Evolutionary conservation across 2,888 invertebrate species (phyloP), one percentile per base, ranked within the genome.

Genomic region (Catocala sponsa): DNA sequence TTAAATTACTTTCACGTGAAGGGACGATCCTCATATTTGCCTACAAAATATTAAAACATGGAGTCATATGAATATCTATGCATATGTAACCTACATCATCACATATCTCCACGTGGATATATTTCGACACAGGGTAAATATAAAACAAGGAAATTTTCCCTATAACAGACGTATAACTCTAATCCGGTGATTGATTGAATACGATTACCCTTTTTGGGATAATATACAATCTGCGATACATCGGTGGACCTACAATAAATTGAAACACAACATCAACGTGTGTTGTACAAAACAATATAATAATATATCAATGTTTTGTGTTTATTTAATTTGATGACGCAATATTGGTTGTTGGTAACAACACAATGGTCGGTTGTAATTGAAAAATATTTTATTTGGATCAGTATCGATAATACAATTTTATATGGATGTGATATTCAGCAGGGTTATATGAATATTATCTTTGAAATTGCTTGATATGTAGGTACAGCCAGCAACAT

Each of bases 221-320:
- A 57, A 70, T 64, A 65, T 62, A 68, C 55, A 59, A 66, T 47
- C 41, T 49, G 54, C 38, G 55, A 70, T 50, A 55, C 52, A 62
- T 68, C 60, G 35, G 7, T 38, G 54, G 4, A 10, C 0, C 9
- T 49, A 58, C 50, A 60, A 51, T 58, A 53, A 73, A 80, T 78
- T 74, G 73, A 76, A 81, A 75, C 81, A 74, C 58, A 76, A 81
- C 72, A 79, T 68, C 66, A 65, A 38, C n/a, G n/a, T 35, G 12
- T 32, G 57, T n/a, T 33, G 15, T 41, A 43, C 42, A 49, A 44
- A 6, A 38, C 35, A 38, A 38, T 38, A 38, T n/a, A n/a, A n/a
- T n/a, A n/a, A n/a, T 6, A 9, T 9, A 38, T 38, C 35, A 55
- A 43, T 49, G 35, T 60, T 50, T 52, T 50, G 12, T 50, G 13